phyloP scores from a whole-genome alignment of 2,797 vertebrate genomes.

The Pachyuromys duprasi region DNA sequence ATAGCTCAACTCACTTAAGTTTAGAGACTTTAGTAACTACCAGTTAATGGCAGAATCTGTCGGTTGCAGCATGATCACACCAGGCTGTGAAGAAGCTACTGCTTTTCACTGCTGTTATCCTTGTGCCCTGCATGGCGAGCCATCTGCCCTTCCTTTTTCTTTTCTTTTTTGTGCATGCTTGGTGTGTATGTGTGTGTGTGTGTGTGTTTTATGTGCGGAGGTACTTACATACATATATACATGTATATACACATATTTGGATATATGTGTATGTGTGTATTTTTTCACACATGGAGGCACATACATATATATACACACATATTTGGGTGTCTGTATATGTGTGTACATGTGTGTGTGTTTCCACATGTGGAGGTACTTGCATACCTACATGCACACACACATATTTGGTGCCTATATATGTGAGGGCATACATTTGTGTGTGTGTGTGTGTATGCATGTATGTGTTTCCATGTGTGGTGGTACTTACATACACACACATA shows the following conservation, averaged over 20 bases:
- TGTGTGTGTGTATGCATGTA: neutral
- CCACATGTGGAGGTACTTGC: no score
- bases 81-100: neutral
- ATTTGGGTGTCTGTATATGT: no score
- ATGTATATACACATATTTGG: neutral
- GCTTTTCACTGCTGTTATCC: neutral
- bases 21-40: neutral
- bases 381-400: no score
- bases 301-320: no score
- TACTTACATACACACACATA: neutral
- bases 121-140: neutral
- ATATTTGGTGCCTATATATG: neutral
- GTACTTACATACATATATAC: neutral
- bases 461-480: neutral
- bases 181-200: neutral
- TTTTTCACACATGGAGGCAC: no score
- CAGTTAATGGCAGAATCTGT: neutral
- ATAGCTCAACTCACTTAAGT: neutral
- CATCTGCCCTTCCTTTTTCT: neutral
- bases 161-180: neutral
- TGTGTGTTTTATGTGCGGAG: neutral
- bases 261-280: no score
- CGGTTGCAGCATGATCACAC: neutral
- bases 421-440: no score
- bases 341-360: no score